These are phyloP conservation scores for Xiphophorus maculatus DNA, from an alignment of 2,113 vertebrate species.

Conservation along the genomic window DNA sequence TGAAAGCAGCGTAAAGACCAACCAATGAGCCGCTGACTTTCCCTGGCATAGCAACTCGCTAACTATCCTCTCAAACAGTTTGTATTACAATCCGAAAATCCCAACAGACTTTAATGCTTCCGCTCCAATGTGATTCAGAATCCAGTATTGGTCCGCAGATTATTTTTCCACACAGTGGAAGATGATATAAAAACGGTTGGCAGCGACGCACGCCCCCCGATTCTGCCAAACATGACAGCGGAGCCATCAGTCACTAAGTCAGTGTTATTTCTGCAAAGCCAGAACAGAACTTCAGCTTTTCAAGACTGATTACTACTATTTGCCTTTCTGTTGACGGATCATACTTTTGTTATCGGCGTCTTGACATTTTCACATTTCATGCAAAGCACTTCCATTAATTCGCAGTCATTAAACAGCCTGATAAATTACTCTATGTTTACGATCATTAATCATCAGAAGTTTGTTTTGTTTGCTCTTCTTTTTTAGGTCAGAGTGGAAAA, in stretches of 20 bases:
- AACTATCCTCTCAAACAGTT: constrained; percentile 16
- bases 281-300: constrained; percentile 30
- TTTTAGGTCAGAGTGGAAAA: constrained; percentile 4
- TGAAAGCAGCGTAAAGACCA: neutral
- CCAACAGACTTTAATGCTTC: constrained; percentile 29
- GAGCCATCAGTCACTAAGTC: constrained; percentile 43
- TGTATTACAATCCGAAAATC: constrained; percentile 10
- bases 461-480: constrained; percentile 27
- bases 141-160: constrained; percentile 8
- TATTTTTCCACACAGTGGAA: constrained; percentile 17
- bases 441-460: constrained; percentile 30
- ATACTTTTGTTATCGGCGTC: constrained; percentile 1
- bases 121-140: constrained; percentile 19
- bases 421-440: constrained; percentile 38
- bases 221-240: constrained; percentile 45
- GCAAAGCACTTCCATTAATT: constrained; percentile 23
- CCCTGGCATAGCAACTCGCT: constrained; percentile 15
- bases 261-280: constrained; percentile 25
- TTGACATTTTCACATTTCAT: constrained; percentile 32
- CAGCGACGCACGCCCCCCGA: neutral
- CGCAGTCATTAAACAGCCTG: constrained; percentile 33
- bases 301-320: constrained; percentile 10
- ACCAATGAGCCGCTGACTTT: constrained; percentile 27
- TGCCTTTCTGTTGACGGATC: neutral
- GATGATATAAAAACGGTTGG: constrained; percentile 42